Conservation (phyloP, 2,888 invertebrate species). For the Phengaris arion region DNA sequence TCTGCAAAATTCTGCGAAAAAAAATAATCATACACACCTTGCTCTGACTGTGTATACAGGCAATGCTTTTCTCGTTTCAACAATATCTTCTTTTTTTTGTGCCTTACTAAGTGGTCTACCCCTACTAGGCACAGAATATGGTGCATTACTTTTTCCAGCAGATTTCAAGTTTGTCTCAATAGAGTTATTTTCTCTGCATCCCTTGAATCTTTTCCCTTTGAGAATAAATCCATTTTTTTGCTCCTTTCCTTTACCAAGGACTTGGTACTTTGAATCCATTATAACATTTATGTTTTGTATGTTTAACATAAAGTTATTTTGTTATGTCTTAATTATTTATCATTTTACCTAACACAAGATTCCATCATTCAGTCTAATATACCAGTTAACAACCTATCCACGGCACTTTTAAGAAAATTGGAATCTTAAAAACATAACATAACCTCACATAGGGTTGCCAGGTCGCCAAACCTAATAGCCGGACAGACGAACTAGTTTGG, state of each 20-base stretch:
- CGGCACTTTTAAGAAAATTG: too few relatives aligned
- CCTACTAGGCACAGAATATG: background rate
- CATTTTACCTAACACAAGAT: background rate
- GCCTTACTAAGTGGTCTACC: background rate
- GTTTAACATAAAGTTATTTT: background rate
- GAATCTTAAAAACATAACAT: background rate
- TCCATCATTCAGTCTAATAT: background rate
- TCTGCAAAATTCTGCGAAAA: too few relatives aligned
- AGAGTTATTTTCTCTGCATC: slow-evolving; percentile 42
- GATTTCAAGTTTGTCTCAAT: slow-evolving; percentile 30
- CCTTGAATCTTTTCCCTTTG: slow-evolving; percentile 56
- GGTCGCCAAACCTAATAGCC: too few relatives aligned
- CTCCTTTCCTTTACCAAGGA: slow-evolving; percentile 50
- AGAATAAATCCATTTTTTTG: slow-evolving; percentile 46
- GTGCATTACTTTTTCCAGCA: slow-evolving; percentile 19
- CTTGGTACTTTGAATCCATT: slow-evolving; percentile 73
- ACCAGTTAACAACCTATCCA: too few relatives aligned
- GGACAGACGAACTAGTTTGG: too few relatives aligned
- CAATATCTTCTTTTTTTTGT: slow-evolving; percentile 47
- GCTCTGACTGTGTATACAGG: slow-evolving; percentile 77
- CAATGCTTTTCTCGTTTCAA: slow-evolving; percentile 67
- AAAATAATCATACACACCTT: slow-evolving; percentile 49
- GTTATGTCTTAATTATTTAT: background rate
- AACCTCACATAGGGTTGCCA: too few relatives aligned
- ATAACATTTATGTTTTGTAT: slow-evolving; percentile 27